phyloP scores from a whole-genome alignment of 2,113 vertebrate genomes.

The Progne subis region DNA sequence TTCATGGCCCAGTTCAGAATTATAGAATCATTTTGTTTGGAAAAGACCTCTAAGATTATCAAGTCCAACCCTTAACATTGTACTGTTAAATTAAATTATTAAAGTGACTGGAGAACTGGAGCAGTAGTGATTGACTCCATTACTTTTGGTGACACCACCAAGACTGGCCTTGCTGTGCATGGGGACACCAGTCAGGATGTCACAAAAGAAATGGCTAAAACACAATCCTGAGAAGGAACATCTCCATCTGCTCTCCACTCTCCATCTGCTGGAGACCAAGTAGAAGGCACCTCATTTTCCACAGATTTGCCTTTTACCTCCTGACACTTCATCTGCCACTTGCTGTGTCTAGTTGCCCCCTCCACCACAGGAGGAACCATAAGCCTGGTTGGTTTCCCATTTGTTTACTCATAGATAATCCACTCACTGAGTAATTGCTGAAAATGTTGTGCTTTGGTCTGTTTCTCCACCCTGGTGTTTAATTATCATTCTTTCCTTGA shows the following conservation, averaged over 20 bases:
- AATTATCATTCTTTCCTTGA: not conserved
- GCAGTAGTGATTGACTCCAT: not conserved
- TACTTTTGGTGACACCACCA: not conserved
- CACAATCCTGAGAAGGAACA: accelerated
- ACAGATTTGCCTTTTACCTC: not conserved
- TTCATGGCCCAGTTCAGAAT: not conserved
- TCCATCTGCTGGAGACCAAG: not conserved
- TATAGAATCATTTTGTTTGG: not conserved
- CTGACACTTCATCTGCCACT: not conserved
- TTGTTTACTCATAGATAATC: not conserved
- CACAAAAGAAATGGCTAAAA: not conserved
- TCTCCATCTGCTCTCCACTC: not conserved
- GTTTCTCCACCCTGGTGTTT: not conserved
- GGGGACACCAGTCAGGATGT: not conserved
- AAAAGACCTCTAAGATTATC: not conserved
- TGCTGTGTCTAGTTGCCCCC: not conserved
- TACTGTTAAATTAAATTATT: not conserved
- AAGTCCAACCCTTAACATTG: not conserved
- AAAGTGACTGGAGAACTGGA: not conserved
- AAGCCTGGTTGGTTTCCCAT: not conserved
- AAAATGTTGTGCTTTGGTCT: not conserved
- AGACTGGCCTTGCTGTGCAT: not conserved
- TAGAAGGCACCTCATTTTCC: not conserved
- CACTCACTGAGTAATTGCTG: not conserved
- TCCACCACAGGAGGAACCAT: not conserved